These are phyloP conservation scores for Engystomops pustulosus DNA, from an alignment of 2,113 vertebrate species.

Conservation along the genomic window DNA sequence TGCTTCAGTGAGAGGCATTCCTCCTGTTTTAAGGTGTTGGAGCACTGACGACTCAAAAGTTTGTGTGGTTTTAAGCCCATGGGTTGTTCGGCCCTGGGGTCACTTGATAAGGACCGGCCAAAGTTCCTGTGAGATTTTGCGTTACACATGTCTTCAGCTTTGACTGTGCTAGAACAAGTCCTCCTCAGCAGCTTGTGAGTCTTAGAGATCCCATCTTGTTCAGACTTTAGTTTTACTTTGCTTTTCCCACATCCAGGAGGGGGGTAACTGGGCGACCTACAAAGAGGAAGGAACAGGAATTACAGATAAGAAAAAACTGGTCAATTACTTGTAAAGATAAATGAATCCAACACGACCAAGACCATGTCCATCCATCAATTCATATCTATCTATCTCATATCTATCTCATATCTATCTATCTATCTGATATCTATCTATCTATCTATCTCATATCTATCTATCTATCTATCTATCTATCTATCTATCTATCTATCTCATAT, in stretches of 20 bases:
- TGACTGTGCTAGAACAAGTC: conserved; percentile 83
- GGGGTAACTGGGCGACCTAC: conserved; percentile 90
- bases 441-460: too few species aligned
- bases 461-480: too few species aligned
- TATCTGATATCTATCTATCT: too few species aligned
- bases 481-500: too few species aligned
- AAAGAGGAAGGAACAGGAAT: neutral
- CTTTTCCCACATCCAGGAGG: conserved; percentile 88
- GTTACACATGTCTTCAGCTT: conserved; percentile 78
- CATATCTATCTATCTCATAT: too few species aligned
- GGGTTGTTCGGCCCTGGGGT: conserved; percentile 79
- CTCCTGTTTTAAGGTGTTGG: conserved; percentile 74
- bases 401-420: too few species aligned
- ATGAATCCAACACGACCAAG: neutral
- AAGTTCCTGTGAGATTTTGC: conserved; percentile 82
- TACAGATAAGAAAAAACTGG: too few species aligned
- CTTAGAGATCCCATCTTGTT: conserved; percentile 86
- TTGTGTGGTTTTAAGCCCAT: conserved; percentile 80
- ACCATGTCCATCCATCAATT: too few species aligned
- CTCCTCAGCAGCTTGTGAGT: conserved; percentile 85
- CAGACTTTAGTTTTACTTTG: conserved; percentile 86
- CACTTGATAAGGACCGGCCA: conserved; percentile 81
- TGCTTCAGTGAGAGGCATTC: conserved; percentile 79
- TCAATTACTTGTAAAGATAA: neutral
- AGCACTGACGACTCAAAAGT: conserved; percentile 80